A percentile compares a stretch with the other conserved stretches of the same genome.
phyloP scores from a whole-genome alignment of 2,888 invertebrate genomes.

The Syritta pipiens region DNA sequence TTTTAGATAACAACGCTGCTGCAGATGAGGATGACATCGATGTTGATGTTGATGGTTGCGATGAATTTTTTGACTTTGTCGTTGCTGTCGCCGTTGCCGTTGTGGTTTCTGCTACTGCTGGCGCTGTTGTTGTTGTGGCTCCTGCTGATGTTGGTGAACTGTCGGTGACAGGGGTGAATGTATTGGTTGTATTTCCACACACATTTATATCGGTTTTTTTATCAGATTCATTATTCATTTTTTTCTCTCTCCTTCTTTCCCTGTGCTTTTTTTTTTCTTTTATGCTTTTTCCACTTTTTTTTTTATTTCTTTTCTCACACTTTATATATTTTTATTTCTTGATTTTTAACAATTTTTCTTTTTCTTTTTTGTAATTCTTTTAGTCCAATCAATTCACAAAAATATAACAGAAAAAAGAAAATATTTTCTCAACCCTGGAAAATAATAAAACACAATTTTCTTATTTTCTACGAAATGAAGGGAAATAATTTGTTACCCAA shows the following conservation, averaged over 20 bases:
- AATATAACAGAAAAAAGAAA: slow-evolving; percentile 43
- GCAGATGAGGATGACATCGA: slow-evolving; percentile 38
- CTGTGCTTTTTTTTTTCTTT: slow-evolving; percentile 28
- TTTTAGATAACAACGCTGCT: slow-evolving; percentile 59
- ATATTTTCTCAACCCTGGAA: slow-evolving; percentile 35
- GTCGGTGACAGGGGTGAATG: slow-evolving; percentile 73
- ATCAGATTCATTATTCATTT: slow-evolving; percentile 77
- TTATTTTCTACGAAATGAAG: slow-evolving; percentile 36
- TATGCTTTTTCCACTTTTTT: slow-evolving; percentile 56
- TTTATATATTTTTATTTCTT: slow-evolving; percentile 47
- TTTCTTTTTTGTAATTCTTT: slow-evolving; percentile 48
- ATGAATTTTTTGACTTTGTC: slow-evolving; percentile 66
- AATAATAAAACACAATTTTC: slow-evolving; percentile 6
- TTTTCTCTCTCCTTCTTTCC: slow-evolving; percentile 63
- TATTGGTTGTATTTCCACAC: slow-evolving; percentile 75
- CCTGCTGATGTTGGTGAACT: slow-evolving; percentile 70
- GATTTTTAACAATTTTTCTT: slow-evolving; percentile 41
- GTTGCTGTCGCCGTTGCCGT: slow-evolving; percentile 69
- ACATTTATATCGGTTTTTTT: slow-evolving; percentile 78
- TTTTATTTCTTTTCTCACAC: slow-evolving; percentile 12
- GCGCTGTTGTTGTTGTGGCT: slow-evolving; percentile 47
- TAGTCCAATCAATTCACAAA: slow-evolving; percentile 61
- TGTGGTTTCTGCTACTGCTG: slow-evolving; percentile 31
- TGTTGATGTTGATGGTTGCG: slow-evolving; percentile 36
- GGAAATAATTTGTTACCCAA: slow-evolving; percentile 65